Evolutionary conservation across 2,797 vertebrate genomes (phyloP).

Genomic region (Lutjanus campechanus): DNA sequence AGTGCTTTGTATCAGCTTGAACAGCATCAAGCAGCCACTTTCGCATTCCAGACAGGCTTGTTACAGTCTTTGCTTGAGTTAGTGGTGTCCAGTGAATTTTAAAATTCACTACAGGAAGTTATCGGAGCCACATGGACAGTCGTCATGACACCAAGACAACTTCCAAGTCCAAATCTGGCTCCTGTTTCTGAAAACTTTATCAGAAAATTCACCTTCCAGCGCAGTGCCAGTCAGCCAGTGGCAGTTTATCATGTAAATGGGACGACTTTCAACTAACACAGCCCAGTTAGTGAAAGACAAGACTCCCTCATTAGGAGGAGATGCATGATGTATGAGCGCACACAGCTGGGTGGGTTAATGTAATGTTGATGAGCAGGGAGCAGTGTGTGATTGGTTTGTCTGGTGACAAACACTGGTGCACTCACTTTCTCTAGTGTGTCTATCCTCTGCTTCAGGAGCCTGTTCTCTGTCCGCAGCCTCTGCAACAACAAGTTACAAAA

Average conservation of each 20-base stretch:
- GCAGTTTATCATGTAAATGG: conserved; percentile 21
- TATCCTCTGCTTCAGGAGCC: conserved; percentile 97
- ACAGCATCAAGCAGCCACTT: conserved; percentile 38
- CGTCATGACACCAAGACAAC: conserved; percentile 29
- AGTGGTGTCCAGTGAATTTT: conserved; percentile 32
- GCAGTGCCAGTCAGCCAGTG: conserved; percentile 6
- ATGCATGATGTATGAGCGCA: conserved; percentile 51
- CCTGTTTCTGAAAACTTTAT: conserved; percentile 4
- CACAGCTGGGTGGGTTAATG: conserved; percentile 68
- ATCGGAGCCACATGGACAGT: conserved; percentile 15
- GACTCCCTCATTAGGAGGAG: conserved; percentile 42
- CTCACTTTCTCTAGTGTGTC: conserved; percentile 99
- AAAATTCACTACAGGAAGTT: conserved; percentile 3
- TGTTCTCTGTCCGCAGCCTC: conserved; percentile 97
- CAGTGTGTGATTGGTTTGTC: conserved; percentile 29
- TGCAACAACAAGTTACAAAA: conserved; percentile 73
- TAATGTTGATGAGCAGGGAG: conserved; percentile 51
- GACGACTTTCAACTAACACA: conserved; percentile 42
- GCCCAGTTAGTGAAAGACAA: conserved; percentile 75
- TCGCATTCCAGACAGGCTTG: conserved; percentile 41
- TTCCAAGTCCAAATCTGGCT: conserved; percentile 17
- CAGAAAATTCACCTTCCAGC: conserved; percentile 7
- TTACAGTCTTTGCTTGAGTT: conserved; percentile 35
- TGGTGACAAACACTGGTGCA: conserved; percentile 46
- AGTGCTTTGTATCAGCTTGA: conserved; percentile 42